These are phyloP conservation scores for Ursus arctos DNA, from an alignment of 2,113 vertebrate genomes.

Conservation along the genomic window DNA sequence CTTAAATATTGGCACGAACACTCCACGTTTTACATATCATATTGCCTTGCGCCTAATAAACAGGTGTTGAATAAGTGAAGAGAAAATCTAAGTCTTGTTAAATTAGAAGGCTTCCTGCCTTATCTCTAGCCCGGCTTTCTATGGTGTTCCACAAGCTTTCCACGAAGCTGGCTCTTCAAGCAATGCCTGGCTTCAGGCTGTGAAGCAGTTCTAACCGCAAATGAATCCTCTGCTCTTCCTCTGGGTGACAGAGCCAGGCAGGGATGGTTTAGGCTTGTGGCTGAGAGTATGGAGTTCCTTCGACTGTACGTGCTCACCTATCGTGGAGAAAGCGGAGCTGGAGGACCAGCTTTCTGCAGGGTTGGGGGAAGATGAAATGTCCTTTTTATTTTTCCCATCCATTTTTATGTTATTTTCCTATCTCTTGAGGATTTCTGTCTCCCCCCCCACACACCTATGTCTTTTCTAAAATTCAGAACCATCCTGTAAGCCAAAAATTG, in stretches of 20 bases:
- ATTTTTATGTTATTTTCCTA: background rate
- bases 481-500: background rate
- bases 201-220: background rate
- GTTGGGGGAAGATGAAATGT: background rate
- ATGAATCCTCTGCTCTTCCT: fast-evolving
- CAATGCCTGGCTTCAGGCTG: background rate
- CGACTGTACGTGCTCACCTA: background rate
- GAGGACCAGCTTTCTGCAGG: background rate
- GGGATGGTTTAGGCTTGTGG: background rate
- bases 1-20: fast-evolving
- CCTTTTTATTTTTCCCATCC: background rate
- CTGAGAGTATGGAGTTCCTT: fast-evolving
- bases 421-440: background rate
- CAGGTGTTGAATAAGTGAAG: background rate
- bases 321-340: background rate
- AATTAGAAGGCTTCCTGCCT: background rate
- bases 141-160: background rate
- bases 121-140: background rate
- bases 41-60: background rate
- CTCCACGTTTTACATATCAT: fast-evolving
- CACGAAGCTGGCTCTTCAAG: background rate
- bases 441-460: fast-evolving
- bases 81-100: background rate
- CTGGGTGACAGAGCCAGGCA: background rate
- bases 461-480: background rate